Conservation (phyloP, 2,113 vertebrate species). For the Chaetura pelagica region DNA sequence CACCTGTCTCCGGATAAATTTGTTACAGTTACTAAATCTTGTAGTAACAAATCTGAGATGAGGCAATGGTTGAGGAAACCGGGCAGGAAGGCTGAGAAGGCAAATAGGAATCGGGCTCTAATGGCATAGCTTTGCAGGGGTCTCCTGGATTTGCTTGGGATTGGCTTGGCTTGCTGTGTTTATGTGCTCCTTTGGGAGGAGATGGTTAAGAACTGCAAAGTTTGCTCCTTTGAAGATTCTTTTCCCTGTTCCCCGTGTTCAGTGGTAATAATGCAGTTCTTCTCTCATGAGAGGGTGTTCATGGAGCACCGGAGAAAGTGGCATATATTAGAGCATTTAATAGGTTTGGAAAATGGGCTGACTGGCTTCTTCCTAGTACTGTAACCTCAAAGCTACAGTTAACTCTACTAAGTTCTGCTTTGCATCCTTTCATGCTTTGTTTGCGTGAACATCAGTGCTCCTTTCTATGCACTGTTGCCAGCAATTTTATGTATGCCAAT, state of each 20-base stretch:
- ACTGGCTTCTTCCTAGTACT: constrained; percentile 60
- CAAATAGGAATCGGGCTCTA: not conserved
- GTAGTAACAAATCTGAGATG: not conserved
- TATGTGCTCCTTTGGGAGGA: constrained; percentile 26
- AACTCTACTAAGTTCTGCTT: constrained; percentile 66
- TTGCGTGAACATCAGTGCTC: constrained; percentile 58
- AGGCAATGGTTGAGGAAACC: constrained; percentile 21
- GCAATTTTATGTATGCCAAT: constrained; percentile 48
- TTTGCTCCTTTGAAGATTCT: constrained; percentile 16
- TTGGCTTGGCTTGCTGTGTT: constrained; percentile 61
- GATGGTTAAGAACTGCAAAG: constrained; percentile 24
- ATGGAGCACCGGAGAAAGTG: not conserved
- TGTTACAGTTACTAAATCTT: not conserved
- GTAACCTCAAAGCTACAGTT: constrained; percentile 56
- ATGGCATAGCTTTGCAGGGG: not conserved
- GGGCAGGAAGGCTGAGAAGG: constrained; percentile 24
- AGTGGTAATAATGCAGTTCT: constrained; percentile 36
- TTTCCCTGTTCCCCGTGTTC: not conserved
- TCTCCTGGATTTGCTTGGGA: constrained; percentile 32
- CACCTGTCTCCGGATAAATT: not conserved
- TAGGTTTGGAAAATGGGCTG: constrained; percentile 53
- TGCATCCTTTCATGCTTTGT: constrained; percentile 65
- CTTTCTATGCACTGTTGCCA: constrained; percentile 52
- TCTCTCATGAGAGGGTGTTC: not conserved
- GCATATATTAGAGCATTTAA: constrained; percentile 24